Evolutionary conservation across 2,888 invertebrate genomes (phyloP).

Genomic region (Drosophila nigricruria): DNA sequence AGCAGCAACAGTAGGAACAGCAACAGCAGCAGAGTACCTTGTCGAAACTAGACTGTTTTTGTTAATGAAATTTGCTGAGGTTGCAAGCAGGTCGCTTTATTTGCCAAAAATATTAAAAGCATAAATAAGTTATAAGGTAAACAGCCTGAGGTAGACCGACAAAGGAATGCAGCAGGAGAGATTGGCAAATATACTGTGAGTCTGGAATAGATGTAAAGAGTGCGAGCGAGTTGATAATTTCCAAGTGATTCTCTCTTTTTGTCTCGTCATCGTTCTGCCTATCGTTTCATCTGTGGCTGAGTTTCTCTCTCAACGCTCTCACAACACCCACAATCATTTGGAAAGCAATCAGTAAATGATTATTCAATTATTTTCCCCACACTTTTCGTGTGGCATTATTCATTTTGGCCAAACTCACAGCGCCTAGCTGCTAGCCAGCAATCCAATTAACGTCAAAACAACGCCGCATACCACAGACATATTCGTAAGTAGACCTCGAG

Average conservation of each 20-base stretch:
- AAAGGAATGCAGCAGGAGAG: not conserved
- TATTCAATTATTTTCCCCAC: conserved; percentile 67
- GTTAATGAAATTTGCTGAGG: conserved; percentile 73
- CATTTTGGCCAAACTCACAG: conserved; percentile 42
- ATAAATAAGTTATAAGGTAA: conserved; percentile 65
- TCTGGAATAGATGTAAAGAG: not conserved
- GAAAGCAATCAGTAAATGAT: conserved; percentile 62
- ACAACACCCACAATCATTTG: conserved; percentile 52
- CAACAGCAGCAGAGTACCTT: conserved; percentile 8
- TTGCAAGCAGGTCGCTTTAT: conserved; percentile 56
- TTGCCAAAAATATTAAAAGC: conserved; percentile 74
- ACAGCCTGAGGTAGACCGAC: conserved; percentile 13
- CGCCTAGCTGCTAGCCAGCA: conserved; percentile 34
- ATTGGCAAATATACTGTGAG: not conserved
- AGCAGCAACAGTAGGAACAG: conserved; percentile 7
- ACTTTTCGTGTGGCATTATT: conserved; percentile 59
- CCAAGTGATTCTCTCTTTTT: not conserved
- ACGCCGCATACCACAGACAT: conserved; percentile 48
- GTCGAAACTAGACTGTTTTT: conserved; percentile 54
- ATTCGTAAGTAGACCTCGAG: conserved; percentile 43
- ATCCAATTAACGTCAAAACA: conserved; percentile 77
- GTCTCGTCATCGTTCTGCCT: not conserved
- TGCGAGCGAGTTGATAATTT: not conserved
- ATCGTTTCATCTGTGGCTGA: conserved; percentile 29
- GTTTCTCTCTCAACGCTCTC: conserved; percentile 39